Percentiles rank a stretch among this genome's conserved stretches.
Evolutionary conservation across 2,888 invertebrate genomes (phyloP).

Genomic region (Drosophila planitibia): DNA sequence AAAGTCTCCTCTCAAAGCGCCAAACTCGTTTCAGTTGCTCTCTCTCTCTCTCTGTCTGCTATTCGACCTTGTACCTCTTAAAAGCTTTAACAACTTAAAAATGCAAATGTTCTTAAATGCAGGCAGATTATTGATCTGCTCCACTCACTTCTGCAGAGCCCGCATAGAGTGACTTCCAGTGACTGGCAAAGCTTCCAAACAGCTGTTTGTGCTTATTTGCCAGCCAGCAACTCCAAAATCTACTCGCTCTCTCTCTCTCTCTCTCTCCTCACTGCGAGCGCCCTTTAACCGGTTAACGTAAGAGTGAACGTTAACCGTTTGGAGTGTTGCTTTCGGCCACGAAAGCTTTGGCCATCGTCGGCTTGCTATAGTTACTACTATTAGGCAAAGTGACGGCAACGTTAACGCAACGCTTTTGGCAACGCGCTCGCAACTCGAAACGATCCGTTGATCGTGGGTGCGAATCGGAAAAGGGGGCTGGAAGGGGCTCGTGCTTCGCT

Average conservation of each 20-base stretch:
- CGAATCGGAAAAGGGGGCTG: constrained; percentile 36
- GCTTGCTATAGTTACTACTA: constrained; percentile 77
- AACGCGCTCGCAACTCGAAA: constrained; percentile 54
- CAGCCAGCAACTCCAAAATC: constrained; percentile 12
- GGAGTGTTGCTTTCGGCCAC: constrained; percentile 15
- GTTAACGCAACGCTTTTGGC: constrained; percentile 65
- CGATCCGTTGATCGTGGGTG: constrained; percentile 51
- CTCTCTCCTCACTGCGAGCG: constrained; percentile 4
- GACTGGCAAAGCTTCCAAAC: constrained; percentile 30
- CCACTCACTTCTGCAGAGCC: not conserved
- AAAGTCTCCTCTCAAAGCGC: constrained; percentile 1
- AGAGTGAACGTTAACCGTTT: constrained; percentile 47
- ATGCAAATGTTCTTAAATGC: constrained; percentile 14
- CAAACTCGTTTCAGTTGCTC: constrained; percentile 32
- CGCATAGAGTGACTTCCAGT: constrained; percentile 2
- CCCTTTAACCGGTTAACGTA: constrained; percentile 31
- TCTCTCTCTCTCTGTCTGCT: not conserved
- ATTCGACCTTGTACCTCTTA: constrained; percentile 37
- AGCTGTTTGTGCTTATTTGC: constrained; percentile 42
- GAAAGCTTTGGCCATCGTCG: constrained; percentile 47
- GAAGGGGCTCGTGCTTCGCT: constrained; percentile 33
- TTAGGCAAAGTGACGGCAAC: constrained; percentile 79
- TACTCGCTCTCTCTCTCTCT: not conserved
- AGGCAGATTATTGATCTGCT: not conserved
- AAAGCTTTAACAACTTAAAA: constrained; percentile 14